Percentiles rank a stretch among this genome's conserved stretches.
phyloP scores from a whole-genome alignment of 2,888 invertebrate genomes.

The Caenorhabditis afra region DNA sequence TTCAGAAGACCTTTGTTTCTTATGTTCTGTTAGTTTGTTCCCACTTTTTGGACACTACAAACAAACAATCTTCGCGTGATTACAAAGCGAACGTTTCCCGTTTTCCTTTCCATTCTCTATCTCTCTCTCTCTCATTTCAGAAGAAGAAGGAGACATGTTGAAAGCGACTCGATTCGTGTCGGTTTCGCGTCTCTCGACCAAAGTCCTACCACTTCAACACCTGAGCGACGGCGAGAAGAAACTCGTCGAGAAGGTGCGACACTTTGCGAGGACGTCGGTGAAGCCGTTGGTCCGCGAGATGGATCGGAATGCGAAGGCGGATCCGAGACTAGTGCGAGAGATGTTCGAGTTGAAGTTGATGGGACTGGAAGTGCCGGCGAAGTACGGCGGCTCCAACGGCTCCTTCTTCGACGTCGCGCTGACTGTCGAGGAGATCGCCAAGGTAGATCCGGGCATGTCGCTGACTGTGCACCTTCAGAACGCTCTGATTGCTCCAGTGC shows the following conservation, averaged over 20 bases:
- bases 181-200: neutral
- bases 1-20: neutral
- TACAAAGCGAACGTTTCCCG: neutral
- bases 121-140: constrained; percentile 4
- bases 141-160: constrained; percentile 12
- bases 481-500: constrained; percentile 90
- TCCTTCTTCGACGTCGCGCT: constrained; percentile 92
- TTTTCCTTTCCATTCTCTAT: neutral
- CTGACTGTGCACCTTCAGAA: constrained; percentile 95
- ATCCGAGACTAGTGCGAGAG: constrained; percentile 85
- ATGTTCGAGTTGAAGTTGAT: constrained; percentile 90
- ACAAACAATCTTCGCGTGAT: constrained; percentile 16
- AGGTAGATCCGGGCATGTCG: constrained; percentile 91
- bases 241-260: constrained; percentile 84
- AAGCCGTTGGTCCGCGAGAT: constrained; percentile 91
- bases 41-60: constrained; percentile 15
- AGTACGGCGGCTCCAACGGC: constrained; percentile 88
- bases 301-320: constrained; percentile 91
- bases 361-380: constrained; percentile 91
- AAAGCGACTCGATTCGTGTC: constrained; percentile 3
- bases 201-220: constrained; percentile 26
- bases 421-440: constrained; percentile 93
- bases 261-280: constrained; percentile 91
- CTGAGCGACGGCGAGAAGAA: constrained; percentile 32
- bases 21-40: neutral